These are phyloP conservation scores for Erethizon dorsatum DNA, from an alignment of 2,797 vertebrate genomes.

Conservation along the genomic window DNA sequence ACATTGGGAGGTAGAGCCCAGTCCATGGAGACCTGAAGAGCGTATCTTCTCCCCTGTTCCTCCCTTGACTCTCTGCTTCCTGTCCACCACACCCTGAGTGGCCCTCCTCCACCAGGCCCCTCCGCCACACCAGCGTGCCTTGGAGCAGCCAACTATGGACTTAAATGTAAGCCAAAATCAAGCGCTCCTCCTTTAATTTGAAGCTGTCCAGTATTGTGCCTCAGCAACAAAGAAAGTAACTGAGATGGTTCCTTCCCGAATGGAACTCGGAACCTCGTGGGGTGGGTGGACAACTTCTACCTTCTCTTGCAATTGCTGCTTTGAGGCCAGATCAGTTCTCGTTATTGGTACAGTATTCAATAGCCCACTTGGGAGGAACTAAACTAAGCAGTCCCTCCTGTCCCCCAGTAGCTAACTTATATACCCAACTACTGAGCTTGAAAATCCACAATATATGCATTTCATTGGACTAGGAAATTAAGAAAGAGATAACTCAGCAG, in stretches of 20 bases:
- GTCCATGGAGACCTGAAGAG: background rate
- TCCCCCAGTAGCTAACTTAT: background rate
- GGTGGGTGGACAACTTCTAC: background rate
- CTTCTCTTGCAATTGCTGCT: background rate
- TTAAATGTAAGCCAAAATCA: background rate
- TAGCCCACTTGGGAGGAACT: background rate
- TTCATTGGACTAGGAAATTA: conserved; percentile 3
- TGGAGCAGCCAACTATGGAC: background rate
- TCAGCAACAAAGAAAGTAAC: background rate
- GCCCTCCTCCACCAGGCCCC: background rate
- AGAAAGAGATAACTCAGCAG: background rate
- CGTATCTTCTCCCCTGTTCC: background rate
- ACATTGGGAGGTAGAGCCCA: too few species aligned
- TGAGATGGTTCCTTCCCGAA: background rate
- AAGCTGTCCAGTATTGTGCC: background rate
- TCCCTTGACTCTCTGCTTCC: background rate
- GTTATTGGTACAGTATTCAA: background rate
- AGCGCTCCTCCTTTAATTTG: background rate
- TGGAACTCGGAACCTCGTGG: background rate
- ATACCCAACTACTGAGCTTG: background rate
- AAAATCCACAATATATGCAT: background rate
- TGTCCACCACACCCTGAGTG: background rate
- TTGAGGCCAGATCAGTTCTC: background rate
- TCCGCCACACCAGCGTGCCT: background rate
- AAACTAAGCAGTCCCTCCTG: background rate